Base-by-base conservation (phyloP, 2,113 vertebrate species). In the Puffinus mauretanicus region DNA sequence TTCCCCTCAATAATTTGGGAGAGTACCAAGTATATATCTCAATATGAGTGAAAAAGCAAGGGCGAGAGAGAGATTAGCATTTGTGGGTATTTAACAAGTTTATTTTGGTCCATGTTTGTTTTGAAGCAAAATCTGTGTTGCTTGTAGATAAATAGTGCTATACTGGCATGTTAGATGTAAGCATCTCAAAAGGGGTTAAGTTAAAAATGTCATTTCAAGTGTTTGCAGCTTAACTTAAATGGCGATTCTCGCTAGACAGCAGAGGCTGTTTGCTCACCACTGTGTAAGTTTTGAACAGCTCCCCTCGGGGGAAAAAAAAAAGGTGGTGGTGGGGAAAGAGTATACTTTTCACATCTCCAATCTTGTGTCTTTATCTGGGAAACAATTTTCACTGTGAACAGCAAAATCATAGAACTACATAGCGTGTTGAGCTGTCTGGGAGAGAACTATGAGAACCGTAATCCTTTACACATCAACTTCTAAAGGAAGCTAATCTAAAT, bases 241-340 rank as follows among this genome's bases (percentile, higher is more conserved):
- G 29, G 29, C 14, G 14, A 15, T 9, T 42, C 26, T 42, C 0
- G 2, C n/a, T 25, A 14, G 22, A 10, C 27, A 70, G 76, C 44
- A 38, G 62, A 10, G 15, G 22, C 34, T 58, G 10, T n/a, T 46
- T 57, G 25, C 42, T 71, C 16, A 25, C 11, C 3, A 2, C 34
- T 25, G 1, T 8, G 6, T 7, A 22, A 66, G n/a, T 64, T 78
- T 15, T 47, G 47, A 73, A 46, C 42, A 29, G 30, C 21, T 84
- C 13, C 27, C 29, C 8, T 3, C 9, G 17, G 10, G 11, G 2
- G 6, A 1, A 11, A 19, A 20, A 10, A 10, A 29, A 44, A 60
- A 24, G 6, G 4, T 6, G 26, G 20, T 3, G 3, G 6, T 3
- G 15, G 4, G 8, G 4, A 11, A 12, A 26, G 38, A 22, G 16